Percentiles rank a stretch among this genome's conserved stretches.
Conservation (phyloP, 2,113 vertebrate species). For the Pteropus alecto region DNA sequence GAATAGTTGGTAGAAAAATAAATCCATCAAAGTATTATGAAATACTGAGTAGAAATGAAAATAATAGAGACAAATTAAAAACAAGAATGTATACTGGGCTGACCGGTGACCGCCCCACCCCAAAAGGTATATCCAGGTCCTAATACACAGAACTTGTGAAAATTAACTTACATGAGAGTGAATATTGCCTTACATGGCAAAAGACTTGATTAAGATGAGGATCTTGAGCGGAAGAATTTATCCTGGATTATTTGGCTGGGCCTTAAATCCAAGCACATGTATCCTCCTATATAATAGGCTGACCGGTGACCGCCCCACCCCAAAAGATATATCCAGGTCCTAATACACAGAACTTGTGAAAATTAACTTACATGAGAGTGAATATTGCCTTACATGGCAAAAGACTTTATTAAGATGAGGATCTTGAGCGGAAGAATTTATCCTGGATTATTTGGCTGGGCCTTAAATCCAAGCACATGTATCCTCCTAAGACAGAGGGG, state of each 20-base stretch:
- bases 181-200: not conserved
- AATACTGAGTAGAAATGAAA: not conserved
- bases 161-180: not conserved
- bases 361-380: not conserved
- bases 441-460: not conserved
- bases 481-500: not conserved
- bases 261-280: not conserved
- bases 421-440: not conserved
- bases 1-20: not conserved
- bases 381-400: not conserved
- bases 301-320: not conserved
- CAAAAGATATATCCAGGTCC: not conserved
- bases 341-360: not conserved
- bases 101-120: not conserved
- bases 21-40: not conserved
- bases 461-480: not conserved
- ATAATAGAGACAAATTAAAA: not conserved
- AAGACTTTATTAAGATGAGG: not conserved
- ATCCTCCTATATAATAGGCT: not conserved
- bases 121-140: not conserved
- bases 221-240: not conserved
- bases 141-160: not conserved
- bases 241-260: not conserved
- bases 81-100: not conserved
- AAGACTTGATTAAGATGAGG: not conserved